These are phyloP conservation scores for Dolichotis patagonum DNA, from an alignment of 2,113 vertebrate species.

Conservation along the genomic window DNA sequence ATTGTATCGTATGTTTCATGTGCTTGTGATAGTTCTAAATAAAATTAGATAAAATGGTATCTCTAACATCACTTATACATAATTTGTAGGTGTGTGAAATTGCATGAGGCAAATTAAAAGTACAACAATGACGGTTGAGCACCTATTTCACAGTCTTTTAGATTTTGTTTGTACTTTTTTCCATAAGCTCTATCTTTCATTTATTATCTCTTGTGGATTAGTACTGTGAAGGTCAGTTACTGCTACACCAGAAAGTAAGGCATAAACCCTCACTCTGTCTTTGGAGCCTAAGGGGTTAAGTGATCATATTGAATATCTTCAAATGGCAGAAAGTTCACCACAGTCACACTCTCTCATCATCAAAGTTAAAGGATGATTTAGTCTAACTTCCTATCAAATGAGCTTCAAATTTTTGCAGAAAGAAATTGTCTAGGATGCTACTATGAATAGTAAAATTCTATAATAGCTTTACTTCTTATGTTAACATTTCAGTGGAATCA, in stretches of 20 bases:
- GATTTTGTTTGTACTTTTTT: neutral
- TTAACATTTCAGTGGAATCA: slow-evolving; percentile 2
- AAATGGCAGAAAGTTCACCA: neutral
- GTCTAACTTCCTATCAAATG: neutral
- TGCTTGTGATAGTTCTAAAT: neutral
- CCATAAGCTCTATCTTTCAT: neutral
- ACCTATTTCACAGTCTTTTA: neutral
- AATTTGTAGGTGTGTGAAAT: neutral
- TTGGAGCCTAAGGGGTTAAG: neutral
- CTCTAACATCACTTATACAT: neutral
- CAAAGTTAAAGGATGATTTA: neutral
- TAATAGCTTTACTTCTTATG: neutral
- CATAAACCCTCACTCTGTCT: neutral
- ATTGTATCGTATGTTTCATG: neutral
- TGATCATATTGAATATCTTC: neutral
- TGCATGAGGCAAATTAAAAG: neutral
- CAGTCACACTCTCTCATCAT: too few species aligned
- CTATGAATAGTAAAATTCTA: neutral
- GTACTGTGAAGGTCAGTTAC: neutral
- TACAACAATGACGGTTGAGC: neutral
- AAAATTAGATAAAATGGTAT: neutral
- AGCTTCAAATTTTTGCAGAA: neutral
- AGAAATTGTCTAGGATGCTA: neutral
- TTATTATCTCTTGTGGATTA: neutral
- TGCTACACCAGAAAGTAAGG: neutral